Base-by-base conservation (phyloP, 2,113 vertebrate genomes). In the Condylura cristata region DNA sequence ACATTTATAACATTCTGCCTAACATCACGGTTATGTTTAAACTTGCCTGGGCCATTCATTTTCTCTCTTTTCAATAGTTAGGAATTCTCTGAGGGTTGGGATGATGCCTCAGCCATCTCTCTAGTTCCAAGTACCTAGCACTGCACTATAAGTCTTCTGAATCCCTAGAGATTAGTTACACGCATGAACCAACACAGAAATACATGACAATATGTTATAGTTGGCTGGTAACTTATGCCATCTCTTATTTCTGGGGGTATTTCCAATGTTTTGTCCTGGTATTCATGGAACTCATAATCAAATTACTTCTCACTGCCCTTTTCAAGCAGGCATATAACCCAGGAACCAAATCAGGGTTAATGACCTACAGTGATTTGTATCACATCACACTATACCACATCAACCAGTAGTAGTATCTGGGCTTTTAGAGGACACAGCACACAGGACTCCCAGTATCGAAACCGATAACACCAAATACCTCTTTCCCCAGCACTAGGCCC, bases 281-380 rank as follows among this genome's bases (percentile, higher is more conserved):
- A 41, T 93, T 91, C 87, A 58, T 90, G 81, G 71, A 96, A 92
- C 39, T 94, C 46, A 66, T 94, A 87, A 87, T 75, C 63, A 91
- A 96, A 95, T 96, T 95, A 95, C 51, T 93, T 93, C 53, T 39
- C 81, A 95, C 84, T 91, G 68, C 83, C 58, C 75, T 94, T 96
- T 96, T 74, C 94, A 87, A 89, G 75, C n/a, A 90, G 78, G 41
- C 78, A 32, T 78, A 51, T 92, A 92, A 74, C 51, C 82, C 39
- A 61, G 89, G 91, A 91, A 96, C 72, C 70, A 83, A 80, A 76
- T 82, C 65, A 66, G 8, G 11, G 39, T 61, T 76, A 63, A 44
- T 86, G 32, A 16, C 44, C 10, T 91, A 58, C 48, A 86, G 32
- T 96, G 93, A 91, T 72, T 80, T 22, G 48, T 16, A 83, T 37